Evolutionary conservation across 1,140 invertebrate species (phyloP).

Genomic region (Microplitis demolitor): DNA sequence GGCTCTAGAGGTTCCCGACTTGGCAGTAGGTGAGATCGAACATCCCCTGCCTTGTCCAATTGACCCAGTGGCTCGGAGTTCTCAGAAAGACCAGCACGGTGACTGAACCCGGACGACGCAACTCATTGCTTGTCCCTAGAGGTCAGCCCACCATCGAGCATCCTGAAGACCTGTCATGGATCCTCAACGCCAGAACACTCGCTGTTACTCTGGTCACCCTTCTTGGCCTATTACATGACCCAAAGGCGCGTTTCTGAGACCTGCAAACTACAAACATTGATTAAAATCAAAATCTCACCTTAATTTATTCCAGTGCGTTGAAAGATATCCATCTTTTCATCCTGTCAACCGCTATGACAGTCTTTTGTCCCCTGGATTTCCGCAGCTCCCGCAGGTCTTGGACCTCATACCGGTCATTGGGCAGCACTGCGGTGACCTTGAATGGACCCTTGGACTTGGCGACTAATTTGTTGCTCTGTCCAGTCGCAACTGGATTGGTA

Average conservation of each 20-base stretch:
- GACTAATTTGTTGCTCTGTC: slow-evolving; percentile 31
- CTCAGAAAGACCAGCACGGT: too few species aligned
- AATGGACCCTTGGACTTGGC: slow-evolving; percentile 39
- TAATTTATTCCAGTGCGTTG: slow-evolving; percentile 3
- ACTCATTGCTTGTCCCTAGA: not conserved
- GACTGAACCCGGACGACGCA: too few species aligned
- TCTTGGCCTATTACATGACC: too few species aligned
- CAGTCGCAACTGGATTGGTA: slow-evolving; percentile 18
- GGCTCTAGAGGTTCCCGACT: too few species aligned
- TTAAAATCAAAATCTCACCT: slow-evolving; percentile 38
- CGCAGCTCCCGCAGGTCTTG: slow-evolving; percentile 27
- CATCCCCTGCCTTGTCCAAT: too few species aligned
- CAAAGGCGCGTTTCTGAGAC: slow-evolving; percentile 36
- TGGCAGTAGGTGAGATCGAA: too few species aligned
- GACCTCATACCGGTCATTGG: slow-evolving; percentile 43
- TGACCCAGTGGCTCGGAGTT: too few species aligned
- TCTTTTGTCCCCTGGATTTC: slow-evolving; percentile 3
- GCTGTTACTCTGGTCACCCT: slow-evolving; percentile 16
- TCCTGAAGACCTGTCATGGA: too few species aligned
- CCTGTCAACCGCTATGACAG: slow-evolving; percentile 27
- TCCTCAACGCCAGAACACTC: slow-evolving; percentile 29
- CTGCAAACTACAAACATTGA: slow-evolving; percentile 43
- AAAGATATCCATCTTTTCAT: slow-evolving; percentile 29
- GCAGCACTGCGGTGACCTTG: slow-evolving; percentile 38
- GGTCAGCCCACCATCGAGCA: too few species aligned